These are phyloP conservation scores for Halcyon malimbica DNA, from an alignment of 2,113 vertebrate genomes.

Conservation along the genomic window DNA sequence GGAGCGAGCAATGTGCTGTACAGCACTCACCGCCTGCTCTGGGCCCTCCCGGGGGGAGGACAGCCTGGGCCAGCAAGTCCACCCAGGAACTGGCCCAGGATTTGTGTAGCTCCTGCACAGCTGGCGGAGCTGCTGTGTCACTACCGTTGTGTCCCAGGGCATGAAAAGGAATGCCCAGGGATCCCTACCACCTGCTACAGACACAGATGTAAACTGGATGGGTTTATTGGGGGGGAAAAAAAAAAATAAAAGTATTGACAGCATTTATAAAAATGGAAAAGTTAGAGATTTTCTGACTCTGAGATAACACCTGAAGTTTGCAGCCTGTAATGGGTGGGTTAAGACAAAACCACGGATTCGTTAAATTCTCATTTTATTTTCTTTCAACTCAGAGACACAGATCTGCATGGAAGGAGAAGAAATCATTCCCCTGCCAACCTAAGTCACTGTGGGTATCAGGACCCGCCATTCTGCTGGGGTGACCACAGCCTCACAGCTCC, in stretches of 20 bases:
- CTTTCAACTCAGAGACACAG: neutral
- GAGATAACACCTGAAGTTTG: neutral
- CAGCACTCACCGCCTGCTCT: neutral
- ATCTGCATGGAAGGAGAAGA: neutral
- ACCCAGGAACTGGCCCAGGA: neutral
- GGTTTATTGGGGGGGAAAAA: neutral
- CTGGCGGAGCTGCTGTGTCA: neutral
- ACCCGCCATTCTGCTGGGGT: neutral
- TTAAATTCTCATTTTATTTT: neutral
- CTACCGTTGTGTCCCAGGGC: rapidly evolving
- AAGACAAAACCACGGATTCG: neutral
- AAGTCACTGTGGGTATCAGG: neutral
- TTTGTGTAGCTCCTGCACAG: neutral
- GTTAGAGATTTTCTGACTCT: neutral
- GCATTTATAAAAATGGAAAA: neutral
- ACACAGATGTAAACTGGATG: neutral
- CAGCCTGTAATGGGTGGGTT: neutral
- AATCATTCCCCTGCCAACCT: neutral
- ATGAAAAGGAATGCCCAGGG: neutral
- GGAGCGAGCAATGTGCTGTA: rapidly evolving
- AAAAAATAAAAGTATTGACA: neutral
- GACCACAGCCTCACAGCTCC: neutral
- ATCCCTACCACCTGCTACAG: neutral
- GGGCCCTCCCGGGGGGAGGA: rapidly evolving
- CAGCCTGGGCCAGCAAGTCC: rapidly evolving